Evolutionary conservation across 1,140 invertebrate species (phyloP), one percentile per base, ranked within the genome.

Genomic region (Arctopsyche grandis): DNA sequence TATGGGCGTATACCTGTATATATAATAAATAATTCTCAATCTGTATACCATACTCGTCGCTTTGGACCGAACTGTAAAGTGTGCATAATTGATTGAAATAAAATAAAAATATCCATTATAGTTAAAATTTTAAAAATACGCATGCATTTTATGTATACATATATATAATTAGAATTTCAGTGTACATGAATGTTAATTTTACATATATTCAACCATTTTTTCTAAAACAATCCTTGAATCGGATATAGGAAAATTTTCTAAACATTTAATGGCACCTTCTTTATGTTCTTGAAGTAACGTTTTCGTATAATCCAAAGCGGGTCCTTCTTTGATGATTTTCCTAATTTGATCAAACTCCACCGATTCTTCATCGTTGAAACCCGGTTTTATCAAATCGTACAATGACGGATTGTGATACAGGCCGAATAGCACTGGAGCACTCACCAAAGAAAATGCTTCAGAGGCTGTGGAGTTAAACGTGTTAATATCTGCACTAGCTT

Each of bases 361-460:
- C 81, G 93, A 90, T 24, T 92, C 87, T 1, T 94, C 90, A 75
- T 91, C 91, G 81, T 92, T 89, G 77, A 90, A 88, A 3, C 92
- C 92, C 84, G 91, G 91, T 82, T 93, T 89, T 52, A 94, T 92
- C 83, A 93, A 89, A 43, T 89, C 88, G 80, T 94, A 91, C 69
- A 94, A 87, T 14, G 89, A 88, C 5, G 91, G 91, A 84, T 94
- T 91, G 63, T 91, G 86, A 85, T 94, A 90, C 56, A 95, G 86
- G 80, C 94, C 93, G 79, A 95, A 93, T 83, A 96, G 90, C 3
- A 96, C 91, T 7, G 95, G 95, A 63, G 94, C 93, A 77, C 93
- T 94, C 10, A 93, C 91, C 16, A 95, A 84, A 84, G 90, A 92
- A 83, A 93, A 93, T 7, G 89, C n/a, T n/a, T n/a, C 84, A n/a